phyloP scores from a whole-genome alignment of 2,797 vertebrate genomes.

The Pangasius macronema region DNA sequence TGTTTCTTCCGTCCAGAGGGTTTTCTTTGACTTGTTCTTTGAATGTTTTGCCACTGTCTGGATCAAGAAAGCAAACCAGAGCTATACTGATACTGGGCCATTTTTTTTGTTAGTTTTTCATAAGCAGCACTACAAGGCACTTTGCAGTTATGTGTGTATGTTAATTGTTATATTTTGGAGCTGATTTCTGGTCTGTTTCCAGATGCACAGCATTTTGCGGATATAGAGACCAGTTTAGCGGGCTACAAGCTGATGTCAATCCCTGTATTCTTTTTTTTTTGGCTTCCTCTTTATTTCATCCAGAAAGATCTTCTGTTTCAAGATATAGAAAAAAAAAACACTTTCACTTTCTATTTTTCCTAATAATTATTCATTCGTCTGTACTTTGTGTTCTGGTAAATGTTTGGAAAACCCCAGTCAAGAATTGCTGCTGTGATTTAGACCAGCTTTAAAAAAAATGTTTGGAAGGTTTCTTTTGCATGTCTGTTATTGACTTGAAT shows the following conservation, averaged over 20 bases:
- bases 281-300: slow-evolving; percentile 38
- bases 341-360: not conserved
- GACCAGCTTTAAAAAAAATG: not conserved
- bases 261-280: slow-evolving; percentile 54
- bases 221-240: slow-evolving; percentile 47
- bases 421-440: not conserved
- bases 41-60: slow-evolving; percentile 51
- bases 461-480: slow-evolving; percentile 20
- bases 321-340: not conserved
- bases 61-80: slow-evolving; percentile 53
- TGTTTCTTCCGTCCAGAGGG: slow-evolving; percentile 47
- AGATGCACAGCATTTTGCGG: slow-evolving; percentile 56
- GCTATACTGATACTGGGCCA: slow-evolving; percentile 56
- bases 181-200: slow-evolving; percentile 52
- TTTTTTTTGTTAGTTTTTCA: slow-evolving; percentile 58
- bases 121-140: slow-evolving; percentile 78
- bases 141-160: slow-evolving; percentile 66
- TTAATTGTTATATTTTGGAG: slow-evolving; percentile 53
- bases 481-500: slow-evolving; percentile 46
- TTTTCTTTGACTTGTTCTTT: slow-evolving; percentile 49
- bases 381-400: not conserved
- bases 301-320: not conserved
- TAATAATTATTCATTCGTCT: not conserved
- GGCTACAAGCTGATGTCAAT: slow-evolving; percentile 67
- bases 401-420: not conserved